phyloP scores from a whole-genome alignment of 2,888 invertebrate species.

The Tryphoninae sp. region DNA sequence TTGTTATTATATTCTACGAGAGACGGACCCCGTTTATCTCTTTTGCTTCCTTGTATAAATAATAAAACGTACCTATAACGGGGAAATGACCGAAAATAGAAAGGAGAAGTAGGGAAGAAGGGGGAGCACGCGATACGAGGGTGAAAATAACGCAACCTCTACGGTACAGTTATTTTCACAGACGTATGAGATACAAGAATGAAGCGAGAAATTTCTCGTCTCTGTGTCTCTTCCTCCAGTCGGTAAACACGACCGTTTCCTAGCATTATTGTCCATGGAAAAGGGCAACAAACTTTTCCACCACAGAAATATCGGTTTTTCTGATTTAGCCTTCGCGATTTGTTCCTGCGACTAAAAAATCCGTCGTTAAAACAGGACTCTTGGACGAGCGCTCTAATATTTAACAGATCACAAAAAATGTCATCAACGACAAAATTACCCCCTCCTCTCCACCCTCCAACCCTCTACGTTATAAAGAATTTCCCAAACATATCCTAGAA shows the following conservation, averaged over 20 bases:
- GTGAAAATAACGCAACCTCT: constrained; percentile 30
- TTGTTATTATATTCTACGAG: constrained; percentile 44
- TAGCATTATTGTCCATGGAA: constrained; percentile 34
- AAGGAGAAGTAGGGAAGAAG: constrained; percentile 2
- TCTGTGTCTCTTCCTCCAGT: background rate
- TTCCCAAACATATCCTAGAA: constrained; percentile 51
- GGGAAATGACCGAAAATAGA: constrained; percentile 27
- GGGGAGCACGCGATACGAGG: constrained; percentile 30
- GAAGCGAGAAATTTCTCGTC: background rate
- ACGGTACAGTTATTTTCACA: constrained; percentile 33
- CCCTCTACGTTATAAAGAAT: constrained; percentile 40
- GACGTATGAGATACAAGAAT: constrained; percentile 32
- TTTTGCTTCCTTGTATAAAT: constrained; percentile 49
- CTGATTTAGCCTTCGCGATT: background rate
- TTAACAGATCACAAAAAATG: constrained; percentile 1
- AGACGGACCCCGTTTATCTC: constrained; percentile 13
- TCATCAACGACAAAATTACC: background rate
- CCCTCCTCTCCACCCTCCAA: background rate
- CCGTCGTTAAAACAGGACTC: background rate
- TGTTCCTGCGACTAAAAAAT: constrained; percentile 15
- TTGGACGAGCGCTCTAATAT: background rate
- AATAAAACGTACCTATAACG: constrained; percentile 39
- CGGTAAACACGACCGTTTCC: constrained; percentile 39
- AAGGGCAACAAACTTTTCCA: constrained; percentile 37
- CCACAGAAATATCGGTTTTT: constrained; percentile 19